Evolutionary conservation across 2,797 vertebrate genomes (phyloP).

Genomic region (Fringilla coelebs): DNA sequence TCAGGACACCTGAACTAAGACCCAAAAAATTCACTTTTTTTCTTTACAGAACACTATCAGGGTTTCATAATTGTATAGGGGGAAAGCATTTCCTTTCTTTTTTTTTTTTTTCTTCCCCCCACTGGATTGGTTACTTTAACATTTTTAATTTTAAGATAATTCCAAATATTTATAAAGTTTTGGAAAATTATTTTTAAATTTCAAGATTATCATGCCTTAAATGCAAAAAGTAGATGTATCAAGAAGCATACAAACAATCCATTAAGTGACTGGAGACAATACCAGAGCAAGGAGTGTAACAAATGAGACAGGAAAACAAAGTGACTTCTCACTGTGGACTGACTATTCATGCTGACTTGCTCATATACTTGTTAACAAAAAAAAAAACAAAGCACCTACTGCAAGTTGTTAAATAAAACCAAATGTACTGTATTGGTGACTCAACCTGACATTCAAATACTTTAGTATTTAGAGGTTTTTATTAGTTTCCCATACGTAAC

Average conservation of each 20-base stretch:
- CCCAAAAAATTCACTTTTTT: background rate
- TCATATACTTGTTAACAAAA: slow-evolving; percentile 20
- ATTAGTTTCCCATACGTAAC: slow-evolving; percentile 7
- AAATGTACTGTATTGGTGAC: background rate
- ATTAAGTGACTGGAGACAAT: background rate
- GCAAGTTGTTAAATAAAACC: slow-evolving; percentile 34
- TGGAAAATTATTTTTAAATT: background rate
- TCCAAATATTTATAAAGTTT: background rate
- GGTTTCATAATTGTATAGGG: accelerated
- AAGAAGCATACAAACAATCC: background rate
- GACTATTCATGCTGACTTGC: background rate
- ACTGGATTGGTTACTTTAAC: background rate
- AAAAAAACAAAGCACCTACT: background rate
- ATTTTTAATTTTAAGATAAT: background rate
- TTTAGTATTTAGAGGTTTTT: slow-evolving; percentile 25
- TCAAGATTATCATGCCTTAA: background rate
- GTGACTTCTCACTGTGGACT: background rate
- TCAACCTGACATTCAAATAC: background rate
- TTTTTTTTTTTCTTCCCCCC: background rate
- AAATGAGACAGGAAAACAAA: background rate
- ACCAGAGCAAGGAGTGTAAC: background rate
- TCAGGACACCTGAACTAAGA: background rate
- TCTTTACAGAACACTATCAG: background rate
- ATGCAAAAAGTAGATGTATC: background rate
- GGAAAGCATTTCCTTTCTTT: background rate